phyloP scores from a whole-genome alignment of 2,113 vertebrate genomes.

The Oncorhynchus nerka region DNA sequence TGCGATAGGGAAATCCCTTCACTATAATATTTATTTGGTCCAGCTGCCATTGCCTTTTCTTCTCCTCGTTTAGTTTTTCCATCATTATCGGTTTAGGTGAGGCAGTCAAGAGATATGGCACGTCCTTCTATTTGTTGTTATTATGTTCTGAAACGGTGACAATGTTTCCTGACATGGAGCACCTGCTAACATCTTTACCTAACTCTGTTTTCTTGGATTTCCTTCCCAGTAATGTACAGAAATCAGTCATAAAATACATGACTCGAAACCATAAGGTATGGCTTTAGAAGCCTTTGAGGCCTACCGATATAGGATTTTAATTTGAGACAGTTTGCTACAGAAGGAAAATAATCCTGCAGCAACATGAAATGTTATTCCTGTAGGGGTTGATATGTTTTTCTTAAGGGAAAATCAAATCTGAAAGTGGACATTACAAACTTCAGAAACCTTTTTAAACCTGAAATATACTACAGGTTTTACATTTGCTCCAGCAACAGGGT shows the following conservation, averaged over 20 bases:
- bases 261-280: conserved; percentile 50
- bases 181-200: conserved; percentile 43
- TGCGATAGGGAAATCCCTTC: too few relatives aligned
- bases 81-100: conserved; percentile 32
- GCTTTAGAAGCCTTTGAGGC: conserved; percentile 19
- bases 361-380: too few relatives aligned
- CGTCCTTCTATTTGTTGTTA: conserved; percentile 41
- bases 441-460: too few relatives aligned
- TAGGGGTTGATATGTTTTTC: too few relatives aligned
- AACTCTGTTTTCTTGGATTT: conserved; percentile 49
- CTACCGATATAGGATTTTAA: not conserved
- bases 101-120: not conserved
- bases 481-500: too few relatives aligned
- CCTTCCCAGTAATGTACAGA: conserved; percentile 61
- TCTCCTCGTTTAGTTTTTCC: conserved; percentile 21
- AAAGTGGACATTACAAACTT: too few relatives aligned
- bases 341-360: too few relatives aligned
- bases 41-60: conserved; percentile 19
- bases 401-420: too few relatives aligned
- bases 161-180: conserved; percentile 10
- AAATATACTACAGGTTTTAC: too few relatives aligned
- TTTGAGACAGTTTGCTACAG: too few relatives aligned
- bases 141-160: not conserved
- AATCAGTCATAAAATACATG: conserved; percentile 32
- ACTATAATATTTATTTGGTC: too few relatives aligned